Evolutionary conservation across 2,797 vertebrate species (phyloP).

Genomic region (Miichthys miiuy): DNA sequence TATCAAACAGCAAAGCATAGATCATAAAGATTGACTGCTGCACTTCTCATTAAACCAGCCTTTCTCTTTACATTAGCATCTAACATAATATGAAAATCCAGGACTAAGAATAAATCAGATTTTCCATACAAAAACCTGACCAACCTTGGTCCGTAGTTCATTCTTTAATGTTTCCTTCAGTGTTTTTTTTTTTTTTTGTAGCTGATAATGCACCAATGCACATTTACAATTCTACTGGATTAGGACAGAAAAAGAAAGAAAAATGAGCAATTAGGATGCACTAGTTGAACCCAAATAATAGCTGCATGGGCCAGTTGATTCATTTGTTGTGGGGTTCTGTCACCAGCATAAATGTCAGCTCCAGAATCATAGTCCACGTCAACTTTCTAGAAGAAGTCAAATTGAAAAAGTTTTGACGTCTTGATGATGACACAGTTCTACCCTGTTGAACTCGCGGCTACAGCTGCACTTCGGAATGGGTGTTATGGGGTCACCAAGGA

Average conservation of each 20-base stretch:
- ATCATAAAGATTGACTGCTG: slow-evolving; percentile 28
- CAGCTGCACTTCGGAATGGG: background rate
- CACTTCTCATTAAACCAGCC: slow-evolving; percentile 24
- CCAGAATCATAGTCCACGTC: background rate
- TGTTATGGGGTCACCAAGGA: background rate
- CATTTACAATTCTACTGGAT: background rate
- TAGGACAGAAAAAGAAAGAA: no score
- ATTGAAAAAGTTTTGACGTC: background rate
- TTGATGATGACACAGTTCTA: background rate
- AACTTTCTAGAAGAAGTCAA: background rate
- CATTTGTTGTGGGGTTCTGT: background rate
- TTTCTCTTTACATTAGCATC: background rate
- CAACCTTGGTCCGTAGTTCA: background rate
- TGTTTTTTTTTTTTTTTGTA: background rate
- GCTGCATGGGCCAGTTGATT: background rate
- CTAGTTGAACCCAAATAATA: background rate
- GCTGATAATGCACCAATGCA: background rate
- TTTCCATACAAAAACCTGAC: background rate
- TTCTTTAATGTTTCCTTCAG: no score
- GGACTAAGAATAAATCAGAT: background rate
- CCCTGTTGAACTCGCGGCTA: background rate
- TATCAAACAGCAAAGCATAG: slow-evolving; percentile 25
- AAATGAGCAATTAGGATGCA: background rate
- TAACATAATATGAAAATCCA: slow-evolving; percentile 13
- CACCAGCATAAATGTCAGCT: background rate